Base-by-base conservation (phyloP, 30 jellyfish, hydroid and myxozoan genomes). In the Cassiopea andromeda region DNA sequence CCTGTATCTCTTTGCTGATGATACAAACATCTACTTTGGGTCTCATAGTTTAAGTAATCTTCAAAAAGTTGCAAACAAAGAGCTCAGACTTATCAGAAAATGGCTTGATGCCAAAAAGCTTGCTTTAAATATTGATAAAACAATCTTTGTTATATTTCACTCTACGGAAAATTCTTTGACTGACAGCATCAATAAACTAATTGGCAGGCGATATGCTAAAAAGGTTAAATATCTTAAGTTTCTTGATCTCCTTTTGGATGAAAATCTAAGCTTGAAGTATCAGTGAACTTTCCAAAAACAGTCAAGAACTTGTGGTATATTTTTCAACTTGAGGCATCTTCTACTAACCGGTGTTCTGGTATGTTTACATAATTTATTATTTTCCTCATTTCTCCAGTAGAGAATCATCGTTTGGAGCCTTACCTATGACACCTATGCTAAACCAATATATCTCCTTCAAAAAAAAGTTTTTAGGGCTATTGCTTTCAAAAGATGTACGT, bases 101-200 rank as follows among this genome's bases (percentile, higher is more conserved):
- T 85, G 86, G 93, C 81, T 73, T 13, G 79, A 74, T 72, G 91
- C 93, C 45, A 85, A 85, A 66, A 85, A 75, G 72, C 60, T 85
- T 43, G 75, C 81, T n/a, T 58, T 85, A 46, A 71, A 85, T 60
- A 45, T 74, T 71, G 91, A 81, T 59, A 85, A 85, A 64, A 85
- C 91, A 67, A 79, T 61, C 58, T 54, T 61, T 61, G 57, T 83
- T 38, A 46, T 83, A 38, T 83, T 83, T 69, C 73, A 68, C 46
- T 46, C 49, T 66, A 16, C 59, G 12, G 38, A 83, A 38, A 83
- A 83, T 38, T 48, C 89, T 49, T 48, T 85, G n/a, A 85, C 48
- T 79, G 61, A 75, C 80, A 74, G 1, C 80, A 38, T 85, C 60
- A 85, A 74, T 49, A 57, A 73, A 16, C 72, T 27, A 48, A 47